Evolutionary conservation across 2,888 invertebrate species (phyloP).

Genomic region (Dryocosmus kuriphilus): DNA sequence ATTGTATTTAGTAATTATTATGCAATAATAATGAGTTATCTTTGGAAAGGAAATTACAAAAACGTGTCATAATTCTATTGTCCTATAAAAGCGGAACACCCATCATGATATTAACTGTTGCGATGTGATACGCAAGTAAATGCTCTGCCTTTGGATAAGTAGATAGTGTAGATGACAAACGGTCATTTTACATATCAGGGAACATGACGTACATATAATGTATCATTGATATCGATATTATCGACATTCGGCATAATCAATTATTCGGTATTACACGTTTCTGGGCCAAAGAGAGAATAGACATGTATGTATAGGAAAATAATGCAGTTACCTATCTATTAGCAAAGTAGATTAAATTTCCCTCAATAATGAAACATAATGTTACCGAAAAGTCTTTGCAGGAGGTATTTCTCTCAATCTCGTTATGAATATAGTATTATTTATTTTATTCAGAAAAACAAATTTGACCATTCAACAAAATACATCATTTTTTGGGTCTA

Average conservation of each 20-base stretch:
- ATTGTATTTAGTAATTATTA: conserved; percentile 14
- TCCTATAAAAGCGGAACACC: conserved; percentile 10
- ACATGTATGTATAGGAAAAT: too few relatives aligned
- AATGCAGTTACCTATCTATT: not conserved
- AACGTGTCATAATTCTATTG: conserved; percentile 5
- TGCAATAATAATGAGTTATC: not conserved
- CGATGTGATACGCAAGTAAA: conserved; percentile 19
- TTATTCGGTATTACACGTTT: not conserved
- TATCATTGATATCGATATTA: conserved; percentile 20
- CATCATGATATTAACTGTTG: conserved; percentile 21
- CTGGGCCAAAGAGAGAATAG: not conserved
- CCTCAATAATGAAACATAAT: not conserved
- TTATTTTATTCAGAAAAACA: too few relatives aligned
- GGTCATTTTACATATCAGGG: conserved; percentile 18
- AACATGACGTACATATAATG: conserved; percentile 18
- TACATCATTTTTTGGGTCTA: not conserved
- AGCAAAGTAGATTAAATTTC: too few relatives aligned
- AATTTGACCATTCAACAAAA: not conserved
- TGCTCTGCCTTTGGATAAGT: conserved; percentile 13
- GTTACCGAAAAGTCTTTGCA: not conserved
- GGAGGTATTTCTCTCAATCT: not conserved
- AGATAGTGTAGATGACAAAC: not conserved
- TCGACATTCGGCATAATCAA: conserved; percentile 22
- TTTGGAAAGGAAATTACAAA: conserved; percentile 11
- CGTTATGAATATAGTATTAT: too few relatives aligned